phyloP scores from a whole-genome alignment of 2,113 vertebrate genomes.

The Urocolius indicus region DNA sequence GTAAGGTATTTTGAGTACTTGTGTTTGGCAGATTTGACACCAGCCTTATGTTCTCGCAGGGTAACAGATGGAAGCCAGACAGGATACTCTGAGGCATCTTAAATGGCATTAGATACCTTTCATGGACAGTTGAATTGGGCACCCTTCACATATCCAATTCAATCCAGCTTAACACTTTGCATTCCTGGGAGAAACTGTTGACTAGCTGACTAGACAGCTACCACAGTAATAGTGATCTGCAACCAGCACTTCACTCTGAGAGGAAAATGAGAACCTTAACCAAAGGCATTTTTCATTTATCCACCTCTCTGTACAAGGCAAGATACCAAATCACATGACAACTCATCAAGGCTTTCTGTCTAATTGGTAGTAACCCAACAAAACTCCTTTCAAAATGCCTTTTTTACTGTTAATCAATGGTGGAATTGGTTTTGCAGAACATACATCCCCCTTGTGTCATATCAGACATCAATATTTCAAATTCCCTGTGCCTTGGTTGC shows the following conservation, averaged over 20 bases:
- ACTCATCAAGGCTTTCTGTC: not conserved
- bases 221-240: not conserved
- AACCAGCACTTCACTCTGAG: not conserved
- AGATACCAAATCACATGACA: not conserved
- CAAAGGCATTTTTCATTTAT: not conserved
- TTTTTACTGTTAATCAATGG: not conserved
- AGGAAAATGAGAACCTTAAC: not conserved
- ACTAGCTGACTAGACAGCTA: not conserved
- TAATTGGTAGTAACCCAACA: not conserved
- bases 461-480: not conserved
- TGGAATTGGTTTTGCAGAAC: not conserved
- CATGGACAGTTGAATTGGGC: not conserved
- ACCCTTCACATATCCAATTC: not conserved
- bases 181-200: not conserved
- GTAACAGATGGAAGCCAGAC: not conserved
- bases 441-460: not conserved
- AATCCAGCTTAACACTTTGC: not conserved
- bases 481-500: not conserved
- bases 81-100: not conserved
- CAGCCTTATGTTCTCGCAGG: not conserved
- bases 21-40: not conserved
- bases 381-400: not conserved
- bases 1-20: not conserved
- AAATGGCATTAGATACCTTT: not conserved
- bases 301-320: not conserved